Conservation (phyloP, 2,888 invertebrate genomes). For the Diadegma fenestrale region DNA sequence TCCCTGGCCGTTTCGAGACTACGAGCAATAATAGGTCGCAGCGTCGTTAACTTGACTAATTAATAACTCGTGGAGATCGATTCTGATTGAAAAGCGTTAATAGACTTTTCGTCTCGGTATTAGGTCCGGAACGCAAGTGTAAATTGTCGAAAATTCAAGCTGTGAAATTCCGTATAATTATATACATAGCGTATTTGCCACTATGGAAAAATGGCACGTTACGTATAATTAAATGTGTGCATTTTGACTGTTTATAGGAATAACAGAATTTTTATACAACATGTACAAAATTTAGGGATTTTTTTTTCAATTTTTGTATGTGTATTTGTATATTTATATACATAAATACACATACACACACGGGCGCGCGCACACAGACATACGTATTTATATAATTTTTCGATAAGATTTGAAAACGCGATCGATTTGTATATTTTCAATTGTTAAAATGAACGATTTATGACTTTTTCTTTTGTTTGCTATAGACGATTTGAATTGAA, state of each 20-base stretch:
- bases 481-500: slow-evolving; percentile 38
- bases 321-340: slow-evolving; percentile 11
- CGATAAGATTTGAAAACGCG: slow-evolving; percentile 9
- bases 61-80: background rate
- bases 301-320: slow-evolving; percentile 6
- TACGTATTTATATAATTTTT: background rate
- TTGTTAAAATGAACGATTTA: slow-evolving; percentile 10
- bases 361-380: background rate
- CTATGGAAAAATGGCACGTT: slow-evolving; percentile 37
- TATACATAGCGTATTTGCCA: slow-evolving; percentile 49
- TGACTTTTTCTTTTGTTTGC: background rate
- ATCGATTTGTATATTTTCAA: slow-evolving; percentile 11
- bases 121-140: background rate
- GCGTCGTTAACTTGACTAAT: background rate
- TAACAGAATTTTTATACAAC: slow-evolving; percentile 29
- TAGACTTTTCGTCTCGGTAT: background rate
- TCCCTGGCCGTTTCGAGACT: background rate
- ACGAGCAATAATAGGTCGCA: background rate
- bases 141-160: background rate
- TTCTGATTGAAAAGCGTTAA: background rate
- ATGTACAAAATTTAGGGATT: slow-evolving; percentile 40
- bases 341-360: background rate
- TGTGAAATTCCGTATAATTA: background rate
- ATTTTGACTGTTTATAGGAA: slow-evolving; percentile 19
- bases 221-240: slow-evolving; percentile 32